Conservation (phyloP, 2,888 invertebrate species). For the Malthinus seriepunctatus region DNA sequence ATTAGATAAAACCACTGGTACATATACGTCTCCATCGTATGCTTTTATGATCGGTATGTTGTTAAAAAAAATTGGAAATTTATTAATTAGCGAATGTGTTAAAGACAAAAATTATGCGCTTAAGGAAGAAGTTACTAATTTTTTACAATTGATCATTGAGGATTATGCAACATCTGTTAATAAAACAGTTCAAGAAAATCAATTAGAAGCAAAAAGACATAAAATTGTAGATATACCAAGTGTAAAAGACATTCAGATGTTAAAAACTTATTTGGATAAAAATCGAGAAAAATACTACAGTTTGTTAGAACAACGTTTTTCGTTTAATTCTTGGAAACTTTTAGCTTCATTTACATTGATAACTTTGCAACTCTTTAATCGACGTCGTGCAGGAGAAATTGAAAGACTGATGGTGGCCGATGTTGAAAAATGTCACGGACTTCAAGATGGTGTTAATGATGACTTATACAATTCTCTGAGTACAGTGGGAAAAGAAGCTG, state of each 20-base stretch:
- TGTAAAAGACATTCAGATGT: slow-evolving; percentile 15
- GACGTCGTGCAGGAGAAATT: slow-evolving; percentile 28
- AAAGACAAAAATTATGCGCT: slow-evolving; percentile 3
- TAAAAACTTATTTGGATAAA: slow-evolving; percentile 17
- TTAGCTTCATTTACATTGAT: slow-evolving; percentile 23
- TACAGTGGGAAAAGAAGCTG: neutral
- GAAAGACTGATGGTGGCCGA: slow-evolving; percentile 20
- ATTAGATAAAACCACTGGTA: neutral
- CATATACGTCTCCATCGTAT: slow-evolving; percentile 13
- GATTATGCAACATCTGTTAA: slow-evolving; percentile 17
- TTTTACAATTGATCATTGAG: slow-evolving; percentile 17
- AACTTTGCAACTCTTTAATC: slow-evolving; percentile 28
- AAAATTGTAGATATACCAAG: slow-evolving; percentile 20
- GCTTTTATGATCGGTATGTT: neutral
- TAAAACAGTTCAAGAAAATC: slow-evolving; percentile 16
- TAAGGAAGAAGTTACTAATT: slow-evolving; percentile 19
- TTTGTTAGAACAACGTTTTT: slow-evolving; percentile 11
- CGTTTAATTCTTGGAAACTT: slow-evolving; percentile 13
- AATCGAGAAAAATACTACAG: slow-evolving; percentile 4
- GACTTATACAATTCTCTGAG: slow-evolving; percentile 8
- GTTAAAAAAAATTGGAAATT: neutral
- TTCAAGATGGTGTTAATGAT: slow-evolving; percentile 11
- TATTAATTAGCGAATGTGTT: neutral
- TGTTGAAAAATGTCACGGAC: slow-evolving; percentile 10
- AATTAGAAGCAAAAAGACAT: slow-evolving; percentile 10